phyloP scores from a whole-genome alignment of 2,113 vertebrate species.

The Gobiocypris rarus region DNA sequence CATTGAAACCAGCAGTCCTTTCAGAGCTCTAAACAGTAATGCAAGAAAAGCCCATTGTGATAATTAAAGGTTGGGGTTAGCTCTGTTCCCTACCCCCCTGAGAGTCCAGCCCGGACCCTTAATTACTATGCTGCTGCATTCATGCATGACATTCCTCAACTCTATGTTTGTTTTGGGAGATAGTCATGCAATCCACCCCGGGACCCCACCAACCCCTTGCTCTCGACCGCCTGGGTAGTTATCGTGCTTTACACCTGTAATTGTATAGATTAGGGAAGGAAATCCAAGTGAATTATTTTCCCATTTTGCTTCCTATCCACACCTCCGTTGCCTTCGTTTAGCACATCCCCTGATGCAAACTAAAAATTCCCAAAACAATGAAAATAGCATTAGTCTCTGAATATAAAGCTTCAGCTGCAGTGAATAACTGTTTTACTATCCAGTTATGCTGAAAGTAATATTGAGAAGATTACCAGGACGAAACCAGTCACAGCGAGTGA shows the following conservation, averaged over 20 bases:
- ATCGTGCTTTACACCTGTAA: conserved; percentile 35
- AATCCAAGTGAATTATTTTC: conserved; percentile 19
- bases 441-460: conserved; percentile 9
- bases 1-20: not conserved
- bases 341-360: not conserved
- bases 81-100: conserved; percentile 43
- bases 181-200: conserved; percentile 33
- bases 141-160: conserved; percentile 50
- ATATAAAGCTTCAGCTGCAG: not conserved
- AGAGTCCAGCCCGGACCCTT: conserved; percentile 33
- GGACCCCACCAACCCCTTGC: not conserved
- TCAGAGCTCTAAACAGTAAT: not conserved
- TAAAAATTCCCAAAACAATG: not conserved
- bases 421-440: not conserved
- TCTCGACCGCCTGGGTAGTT: not conserved
- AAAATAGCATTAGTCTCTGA: not conserved
- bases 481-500: not conserved
- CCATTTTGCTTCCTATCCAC: conserved; percentile 22
- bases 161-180: conserved; percentile 45
- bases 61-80: conserved; percentile 47
- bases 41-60: conserved; percentile 48
- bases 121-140: conserved; percentile 42
- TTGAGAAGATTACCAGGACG: not conserved
- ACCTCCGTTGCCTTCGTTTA: not conserved
- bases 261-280: conserved; percentile 35